phyloP scores from a whole-genome alignment of 1,140 invertebrate species.

The Aphelinus certus region DNA sequence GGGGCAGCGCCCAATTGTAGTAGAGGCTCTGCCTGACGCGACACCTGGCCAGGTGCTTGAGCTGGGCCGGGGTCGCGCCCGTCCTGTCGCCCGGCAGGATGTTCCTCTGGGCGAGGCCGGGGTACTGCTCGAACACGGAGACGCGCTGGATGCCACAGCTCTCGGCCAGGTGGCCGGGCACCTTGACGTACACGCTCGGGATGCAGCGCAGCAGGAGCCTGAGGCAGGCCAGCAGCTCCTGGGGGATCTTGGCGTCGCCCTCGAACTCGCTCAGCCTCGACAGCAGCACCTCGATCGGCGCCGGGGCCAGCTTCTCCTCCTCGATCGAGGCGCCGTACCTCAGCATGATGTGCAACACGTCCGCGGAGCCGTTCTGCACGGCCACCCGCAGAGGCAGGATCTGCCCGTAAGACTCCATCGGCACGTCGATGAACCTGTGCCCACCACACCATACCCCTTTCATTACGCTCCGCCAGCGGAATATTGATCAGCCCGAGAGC shows the following conservation, averaged over 20 bases:
- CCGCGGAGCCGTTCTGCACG: conserved; percentile 75
- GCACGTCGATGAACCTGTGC: conserved; percentile 75
- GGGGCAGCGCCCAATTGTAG: conserved; percentile 75
- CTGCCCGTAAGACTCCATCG: conserved; percentile 79
- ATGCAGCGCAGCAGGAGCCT: conserved; percentile 74
- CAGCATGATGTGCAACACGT: conserved; percentile 77
- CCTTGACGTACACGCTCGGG: conserved; percentile 59
- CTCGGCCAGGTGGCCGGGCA: conserved; percentile 54
- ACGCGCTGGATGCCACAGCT: conserved; percentile 62
- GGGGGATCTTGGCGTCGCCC: conserved; percentile 55
- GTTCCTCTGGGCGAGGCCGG: conserved; percentile 70
- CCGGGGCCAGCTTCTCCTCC: conserved; percentile 63
- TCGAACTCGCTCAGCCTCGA: conserved; percentile 73
- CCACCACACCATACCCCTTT: conserved; percentile 41
- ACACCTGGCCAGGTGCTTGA: conserved; percentile 69
- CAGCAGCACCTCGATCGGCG: conserved; percentile 69
- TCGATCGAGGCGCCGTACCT: conserved; percentile 73
- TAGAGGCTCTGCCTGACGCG: conserved; percentile 72
- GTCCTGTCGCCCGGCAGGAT: conserved; percentile 71
- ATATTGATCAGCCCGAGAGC: no score
- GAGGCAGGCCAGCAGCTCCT: conserved; percentile 73
- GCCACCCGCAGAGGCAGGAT: conserved; percentile 75
- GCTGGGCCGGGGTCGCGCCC: conserved; percentile 69
- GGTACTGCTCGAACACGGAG: conserved; percentile 72
- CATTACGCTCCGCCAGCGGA: no score